Evolutionary conservation across 2,888 invertebrate genomes (phyloP).

Genomic region (Leucoma salicis): DNA sequence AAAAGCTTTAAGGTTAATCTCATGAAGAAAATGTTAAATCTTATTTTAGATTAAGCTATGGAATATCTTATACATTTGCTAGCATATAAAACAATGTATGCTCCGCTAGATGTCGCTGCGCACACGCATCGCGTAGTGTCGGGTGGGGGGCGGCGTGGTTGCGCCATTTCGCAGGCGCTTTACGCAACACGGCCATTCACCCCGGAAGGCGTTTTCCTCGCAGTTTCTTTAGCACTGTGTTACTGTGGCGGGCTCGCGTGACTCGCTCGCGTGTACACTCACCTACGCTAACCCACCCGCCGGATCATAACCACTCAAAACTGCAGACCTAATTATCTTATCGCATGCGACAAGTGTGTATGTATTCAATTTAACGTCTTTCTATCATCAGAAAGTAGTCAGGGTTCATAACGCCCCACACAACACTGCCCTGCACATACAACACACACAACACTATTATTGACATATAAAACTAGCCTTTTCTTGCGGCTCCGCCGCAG

Average conservation of each 20-base stretch:
- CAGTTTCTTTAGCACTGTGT: slow-evolving; percentile 78
- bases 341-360: slow-evolving; percentile 52
- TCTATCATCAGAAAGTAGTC: slow-evolving; percentile 25
- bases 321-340: slow-evolving; percentile 59
- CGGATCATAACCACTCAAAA: slow-evolving; percentile 54
- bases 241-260: slow-evolving; percentile 75
- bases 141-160: slow-evolving; percentile 47
- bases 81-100: background rate
- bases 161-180: slow-evolving; percentile 67
- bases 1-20: too few species aligned
- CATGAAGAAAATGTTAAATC: too few species aligned
- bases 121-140: slow-evolving; percentile 33
- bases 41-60: too few species aligned
- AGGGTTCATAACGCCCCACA: too few species aligned
- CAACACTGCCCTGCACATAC: too few species aligned
- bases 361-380: slow-evolving; percentile 40
- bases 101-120: slow-evolving; percentile 49
- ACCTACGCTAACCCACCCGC: slow-evolving; percentile 50
- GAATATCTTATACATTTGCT: too few species aligned
- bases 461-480: too few species aligned
- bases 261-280: slow-evolving; percentile 65
- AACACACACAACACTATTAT: too few species aligned
- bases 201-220: slow-evolving; percentile 81
- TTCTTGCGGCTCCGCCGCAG: too few species aligned
- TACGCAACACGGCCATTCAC: slow-evolving; percentile 80